A percentile compares a stretch with the other conserved stretches of the same genome.
phyloP scores from a whole-genome alignment of 2,797 vertebrate genomes.

The Gallinago solitaria region DNA sequence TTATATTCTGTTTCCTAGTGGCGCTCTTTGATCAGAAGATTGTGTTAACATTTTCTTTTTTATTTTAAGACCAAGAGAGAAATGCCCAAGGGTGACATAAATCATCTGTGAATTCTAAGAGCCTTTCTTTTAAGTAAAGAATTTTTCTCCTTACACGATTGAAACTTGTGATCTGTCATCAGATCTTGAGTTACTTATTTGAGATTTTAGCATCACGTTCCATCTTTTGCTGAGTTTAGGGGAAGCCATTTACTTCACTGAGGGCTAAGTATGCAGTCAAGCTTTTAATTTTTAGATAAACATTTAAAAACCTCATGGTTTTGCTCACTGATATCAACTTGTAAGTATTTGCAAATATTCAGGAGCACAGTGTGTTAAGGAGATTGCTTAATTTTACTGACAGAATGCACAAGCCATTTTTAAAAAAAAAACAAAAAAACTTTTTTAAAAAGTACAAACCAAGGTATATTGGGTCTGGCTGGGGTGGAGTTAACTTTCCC shows the following conservation, averaged over 20 bases:
- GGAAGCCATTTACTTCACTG: neutral
- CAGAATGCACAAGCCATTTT: neutral
- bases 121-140: conserved; percentile 8
- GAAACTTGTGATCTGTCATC: conserved; percentile 29
- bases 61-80: neutral
- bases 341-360: neutral
- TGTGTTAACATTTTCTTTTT: conserved; percentile 44
- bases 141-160: neutral
- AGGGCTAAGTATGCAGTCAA: neutral
- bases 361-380: neutral
- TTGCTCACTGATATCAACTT: neutral
- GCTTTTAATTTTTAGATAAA: neutral
- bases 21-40: conserved; percentile 21
- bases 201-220: neutral
- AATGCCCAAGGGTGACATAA: conserved; percentile 23
- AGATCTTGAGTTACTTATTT: neutral
- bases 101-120: neutral
- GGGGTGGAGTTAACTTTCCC: neutral
- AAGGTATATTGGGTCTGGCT: neutral
- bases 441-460: neutral
- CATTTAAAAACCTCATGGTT: neutral
- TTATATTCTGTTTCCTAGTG: conserved; percentile 5
- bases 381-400: neutral
- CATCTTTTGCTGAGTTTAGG: neutral
- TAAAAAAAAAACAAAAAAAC: neutral